A percentile compares a stretch with the other conserved stretches of the same genome.
These are phyloP conservation scores for Tipula unca DNA, from an alignment of 2,888 invertebrate species.

Conservation along the genomic window DNA sequence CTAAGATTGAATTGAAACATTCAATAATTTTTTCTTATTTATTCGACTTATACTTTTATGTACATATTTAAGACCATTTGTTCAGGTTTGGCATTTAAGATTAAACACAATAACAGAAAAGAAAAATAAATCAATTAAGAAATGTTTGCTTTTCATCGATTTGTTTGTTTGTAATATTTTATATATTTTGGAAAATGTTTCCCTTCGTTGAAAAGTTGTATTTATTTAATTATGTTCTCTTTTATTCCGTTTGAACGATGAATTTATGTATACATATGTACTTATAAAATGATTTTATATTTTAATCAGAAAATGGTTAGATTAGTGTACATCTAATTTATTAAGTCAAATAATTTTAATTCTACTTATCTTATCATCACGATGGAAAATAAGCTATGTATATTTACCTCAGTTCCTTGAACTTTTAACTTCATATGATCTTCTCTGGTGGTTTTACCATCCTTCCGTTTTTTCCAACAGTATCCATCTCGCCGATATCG, in stretches of 20 bases:
- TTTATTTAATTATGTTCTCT: too few relatives aligned
- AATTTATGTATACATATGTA: neutral
- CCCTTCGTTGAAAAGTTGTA: neutral
- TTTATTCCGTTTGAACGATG: neutral
- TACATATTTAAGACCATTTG: neutral
- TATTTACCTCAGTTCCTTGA: constrained; percentile 80
- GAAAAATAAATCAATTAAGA: neutral
- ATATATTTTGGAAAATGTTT: neutral
- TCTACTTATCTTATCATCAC: neutral
- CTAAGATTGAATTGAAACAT: neutral
- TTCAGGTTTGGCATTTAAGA: neutral
- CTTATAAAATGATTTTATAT: too few relatives aligned
- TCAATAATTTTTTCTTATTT: neutral
- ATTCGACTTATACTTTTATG: neutral
- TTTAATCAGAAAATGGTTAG: neutral
- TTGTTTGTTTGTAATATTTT: neutral
- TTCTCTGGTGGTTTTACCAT: constrained; percentile 95
- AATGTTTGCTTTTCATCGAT: neutral
- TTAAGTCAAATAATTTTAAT: neutral
- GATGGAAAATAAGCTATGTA: too few relatives aligned
- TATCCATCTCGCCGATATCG: constrained; percentile 94
- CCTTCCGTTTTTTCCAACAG: constrained; percentile 98
- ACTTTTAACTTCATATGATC: constrained; percentile 99
- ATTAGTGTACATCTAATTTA: neutral
- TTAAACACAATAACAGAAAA: neutral